Evolutionary conservation across 1,140 invertebrate species (phyloP), one percentile per base, ranked within the genome.

Genomic region (Nasonia vitripennis): DNA sequence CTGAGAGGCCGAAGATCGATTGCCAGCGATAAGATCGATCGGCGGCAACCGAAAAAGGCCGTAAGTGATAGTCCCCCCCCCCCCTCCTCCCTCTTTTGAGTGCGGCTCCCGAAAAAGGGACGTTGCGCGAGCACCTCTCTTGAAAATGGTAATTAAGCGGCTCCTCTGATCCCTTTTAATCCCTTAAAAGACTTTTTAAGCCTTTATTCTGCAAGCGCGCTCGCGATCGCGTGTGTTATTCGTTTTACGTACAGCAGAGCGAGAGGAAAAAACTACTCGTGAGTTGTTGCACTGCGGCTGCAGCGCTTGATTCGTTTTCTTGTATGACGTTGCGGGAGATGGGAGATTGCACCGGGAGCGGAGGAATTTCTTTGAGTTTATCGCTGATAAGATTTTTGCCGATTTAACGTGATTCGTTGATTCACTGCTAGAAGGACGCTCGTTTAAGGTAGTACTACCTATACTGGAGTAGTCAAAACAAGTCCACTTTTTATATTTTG

Each of bases 11-110:
- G 86, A 87, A 91, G 91, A 91, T 91, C 91, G 90, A 92, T 92
- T 90, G 90, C 87, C 88, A 87, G 87, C 90, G 91, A 92, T 91
- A 92, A 88, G 90, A 89, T 89, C 89, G 90, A 91, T 91, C 90
- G 90, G 88, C 87, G 87, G 88, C 88, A 84, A 88, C 89, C 84
- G 67, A 82, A 45, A 85, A 86, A 83, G 68, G 75, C 41, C 45
- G 78, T 84, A 83, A 80, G 78, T 81, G 68, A 85, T 77, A 81
- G 78, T 68, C 67, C 5, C 27, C 10, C 78, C 23, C 4, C 1
- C 17, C 34, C 17, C 3, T n/a, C 14, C 14, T 81, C 51, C 71
- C 68, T 48, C n/a, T 80, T 12, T 12, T 3, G 37, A 48, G 17
- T 68, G 73, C 80, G 34, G 37, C 31, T 68, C 73, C 73, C 78